Base-by-base conservation (phyloP, 2,888 invertebrate genomes). In the Ferdinandea cuprea region DNA sequence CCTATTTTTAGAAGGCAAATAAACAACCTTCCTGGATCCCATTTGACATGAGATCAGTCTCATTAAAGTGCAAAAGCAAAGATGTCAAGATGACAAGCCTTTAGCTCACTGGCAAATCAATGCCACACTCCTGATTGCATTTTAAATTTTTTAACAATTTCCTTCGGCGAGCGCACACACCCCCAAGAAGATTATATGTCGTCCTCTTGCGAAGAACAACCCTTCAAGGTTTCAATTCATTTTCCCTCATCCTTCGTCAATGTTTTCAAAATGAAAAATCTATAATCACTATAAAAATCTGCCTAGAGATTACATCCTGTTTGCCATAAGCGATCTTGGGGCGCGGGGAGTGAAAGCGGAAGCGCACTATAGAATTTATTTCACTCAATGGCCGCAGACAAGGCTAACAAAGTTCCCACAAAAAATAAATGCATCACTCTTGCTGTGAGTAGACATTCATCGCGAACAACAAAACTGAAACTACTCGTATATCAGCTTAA, bases 361-460 rank as follows among this genome's bases (percentile, higher is more conserved):
- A 54, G 25, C 30, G 59, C 25, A 72, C 56, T 59, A 69, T 52
- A 30, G 58, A 74, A 69, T 58, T 74, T 74, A 37, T 54, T 74
- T 40, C 79, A 73, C 79, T 79, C 74, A 74, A 63, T 74, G 80
- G 74, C 69, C 80, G 80, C 68, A 80, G 80, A 80, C 80, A 80
- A 80, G 80, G 69, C 80, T 74, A 63, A 69, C 68, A 69, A 66
- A 69, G 65, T 32, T 54, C 74, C 63, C 74, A 37, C 63, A 68
- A 52, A 42, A 37, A 61, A 56, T 54, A 44, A 21, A 58, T 32
- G 0, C 63, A 19, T 0, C 11, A 1, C 19, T 17, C 25, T 8
- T 25, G n/a, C 30, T 46, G 35, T n/a, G 21, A 30, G n/a, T n/a
- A n/a, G n/a, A n/a, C n/a, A n/a, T n/a, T n/a, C n/a, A n/a, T n/a